Base-by-base conservation (phyloP, 2,888 invertebrate genomes). In the Lycaena phlaeas region DNA sequence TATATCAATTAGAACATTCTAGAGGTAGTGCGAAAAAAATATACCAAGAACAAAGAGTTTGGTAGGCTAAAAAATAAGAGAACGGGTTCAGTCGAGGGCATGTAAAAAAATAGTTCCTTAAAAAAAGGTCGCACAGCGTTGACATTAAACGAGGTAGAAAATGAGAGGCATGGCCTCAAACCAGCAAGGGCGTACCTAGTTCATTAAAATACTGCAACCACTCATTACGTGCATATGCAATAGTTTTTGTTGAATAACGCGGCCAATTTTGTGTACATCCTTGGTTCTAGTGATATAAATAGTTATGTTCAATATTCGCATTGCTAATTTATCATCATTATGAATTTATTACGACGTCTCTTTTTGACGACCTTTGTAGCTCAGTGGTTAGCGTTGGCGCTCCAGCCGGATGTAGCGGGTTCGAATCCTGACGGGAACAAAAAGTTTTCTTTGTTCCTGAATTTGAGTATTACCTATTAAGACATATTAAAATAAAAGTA, bases 151-250 rank as follows among this genome's bases (percentile, higher is more conserved):
- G 50, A 64, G 56, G 52, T 26, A 59, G 51, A 26, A 43, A 68
- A 64, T 56, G 73, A 72, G 69, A 69, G 74, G 68, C 42, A 55
- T 55, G 69, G 60, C 68, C 73, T 73, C 59, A 66, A 64, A 56
- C 61, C 59, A 53, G 57, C 75, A 75, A 74, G 74, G 72, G 70
- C 72, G 60, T 52, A 45, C 50, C 46, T 30, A 42, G 38, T 43
- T 40, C 31, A 40, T 37, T 42, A 34, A 43, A 38, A 31, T 27
- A 27, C 17, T 28, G 41, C 10, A 42, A 29, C 36, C 34, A 26
- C 15, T 18, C 27, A 43, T 42, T 27, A 45, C 28, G 25, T 28
- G 30, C 38, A 29, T 10, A 14, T 40, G 31, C 39, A 40, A 27
- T 12, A 12, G 34, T 34, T 34, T 34, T 34, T 34, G 34, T 34